Evolutionary conservation across 2,797 vertebrate species (phyloP).

Genomic region (Lagorchestes hirsutus): DNA sequence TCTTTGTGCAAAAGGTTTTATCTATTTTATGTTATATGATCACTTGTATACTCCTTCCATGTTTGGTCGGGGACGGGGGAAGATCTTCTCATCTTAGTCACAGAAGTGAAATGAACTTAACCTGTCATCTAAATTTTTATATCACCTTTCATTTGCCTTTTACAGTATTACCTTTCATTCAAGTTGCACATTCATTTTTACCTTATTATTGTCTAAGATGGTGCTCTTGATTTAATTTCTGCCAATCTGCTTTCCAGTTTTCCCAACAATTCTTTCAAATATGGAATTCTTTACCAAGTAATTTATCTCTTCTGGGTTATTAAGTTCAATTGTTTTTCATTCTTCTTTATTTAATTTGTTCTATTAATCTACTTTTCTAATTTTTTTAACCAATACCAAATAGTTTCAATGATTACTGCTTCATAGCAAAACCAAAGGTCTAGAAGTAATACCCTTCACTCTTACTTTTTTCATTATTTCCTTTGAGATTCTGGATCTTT

Average conservation of each 20-base stretch:
- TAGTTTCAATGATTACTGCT: background rate
- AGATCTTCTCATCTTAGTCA: background rate
- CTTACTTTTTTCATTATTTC: background rate
- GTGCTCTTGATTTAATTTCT: background rate
- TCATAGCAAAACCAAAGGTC: background rate
- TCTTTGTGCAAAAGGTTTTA: background rate
- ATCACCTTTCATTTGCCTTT: background rate
- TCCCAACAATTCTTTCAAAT: background rate
- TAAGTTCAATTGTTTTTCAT: background rate
- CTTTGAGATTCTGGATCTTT: background rate
- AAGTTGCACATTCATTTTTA: background rate
- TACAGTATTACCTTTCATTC: background rate
- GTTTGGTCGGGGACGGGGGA: accelerated
- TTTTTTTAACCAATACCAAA: background rate
- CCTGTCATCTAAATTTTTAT: background rate
- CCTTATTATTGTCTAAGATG: background rate
- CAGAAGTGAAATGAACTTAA: background rate
- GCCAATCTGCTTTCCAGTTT: background rate
- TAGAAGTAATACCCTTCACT: background rate
- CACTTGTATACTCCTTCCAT: background rate
- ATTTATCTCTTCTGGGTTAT: background rate
- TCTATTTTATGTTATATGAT: background rate
- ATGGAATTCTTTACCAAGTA: background rate
- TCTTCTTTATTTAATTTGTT: background rate
- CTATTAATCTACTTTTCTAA: background rate